A percentile compares a stretch with the other conserved stretches of the same genome.
These are phyloP conservation scores for Drosophila persimilis DNA, from an alignment of 1,140 invertebrate genomes.

Conservation along the genomic window DNA sequence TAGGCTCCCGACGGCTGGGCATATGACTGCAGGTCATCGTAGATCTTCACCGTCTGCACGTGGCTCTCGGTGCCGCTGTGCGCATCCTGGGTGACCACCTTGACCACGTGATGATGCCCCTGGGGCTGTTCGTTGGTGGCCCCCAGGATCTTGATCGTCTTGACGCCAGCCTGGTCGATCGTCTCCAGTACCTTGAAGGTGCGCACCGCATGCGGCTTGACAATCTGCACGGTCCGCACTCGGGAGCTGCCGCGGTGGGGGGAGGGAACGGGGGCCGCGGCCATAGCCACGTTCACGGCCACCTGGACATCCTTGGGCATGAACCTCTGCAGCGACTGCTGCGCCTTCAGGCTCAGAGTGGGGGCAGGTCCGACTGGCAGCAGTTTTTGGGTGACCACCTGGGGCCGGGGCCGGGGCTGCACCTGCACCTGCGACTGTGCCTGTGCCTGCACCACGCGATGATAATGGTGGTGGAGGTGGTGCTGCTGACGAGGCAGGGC, in stretches of 20 bases:
- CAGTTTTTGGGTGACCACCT: constrained; percentile 23
- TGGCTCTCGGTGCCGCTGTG: constrained; percentile 56
- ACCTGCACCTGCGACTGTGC: constrained; percentile 9
- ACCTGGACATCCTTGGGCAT: constrained; percentile 75
- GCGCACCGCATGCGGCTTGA: constrained; percentile 57
- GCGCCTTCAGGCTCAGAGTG: constrained; percentile 47
- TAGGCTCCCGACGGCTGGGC: background rate
- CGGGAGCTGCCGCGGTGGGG: constrained; percentile 48
- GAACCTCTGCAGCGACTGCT: constrained; percentile 70
- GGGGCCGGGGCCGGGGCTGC: constrained; percentile 8
- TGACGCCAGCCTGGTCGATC: constrained; percentile 62
- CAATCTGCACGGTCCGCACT: constrained; percentile 72
- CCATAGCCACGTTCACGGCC: constrained; percentile 73
- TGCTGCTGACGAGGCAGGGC: constrained; percentile 44
- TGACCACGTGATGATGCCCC: constrained; percentile 67
- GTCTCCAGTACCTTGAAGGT: constrained; percentile 73
- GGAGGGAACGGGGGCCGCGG: constrained; percentile 19
- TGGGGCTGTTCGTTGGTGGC: constrained; percentile 64
- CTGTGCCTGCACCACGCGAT: constrained; percentile 20
- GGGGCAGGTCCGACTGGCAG: constrained; percentile 1
- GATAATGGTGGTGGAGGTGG: constrained; percentile 29
- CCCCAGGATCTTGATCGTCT: constrained; percentile 74
- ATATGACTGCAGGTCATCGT: constrained; percentile 55
- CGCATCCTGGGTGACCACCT: constrained; percentile 64
- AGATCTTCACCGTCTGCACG: constrained; percentile 73